Percentiles rank a stretch among this genome's conserved stretches.
Evolutionary conservation across 2,113 vertebrate genomes (phyloP).

Genomic region (Sinosuthora webbiana): DNA sequence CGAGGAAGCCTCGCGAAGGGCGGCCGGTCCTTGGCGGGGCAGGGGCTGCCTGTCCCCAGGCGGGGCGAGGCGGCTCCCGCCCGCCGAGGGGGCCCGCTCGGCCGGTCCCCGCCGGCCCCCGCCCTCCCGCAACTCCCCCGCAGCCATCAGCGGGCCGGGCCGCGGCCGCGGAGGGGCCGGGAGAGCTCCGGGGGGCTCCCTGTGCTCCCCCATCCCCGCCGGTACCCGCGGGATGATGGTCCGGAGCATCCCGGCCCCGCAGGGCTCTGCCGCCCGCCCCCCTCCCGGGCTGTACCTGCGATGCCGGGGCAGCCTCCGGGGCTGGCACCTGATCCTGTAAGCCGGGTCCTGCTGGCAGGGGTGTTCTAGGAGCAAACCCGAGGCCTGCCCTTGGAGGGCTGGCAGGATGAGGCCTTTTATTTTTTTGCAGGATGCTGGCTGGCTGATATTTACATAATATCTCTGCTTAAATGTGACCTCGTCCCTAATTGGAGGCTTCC

Average conservation of each 20-base stretch:
- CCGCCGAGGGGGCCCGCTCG: background rate
- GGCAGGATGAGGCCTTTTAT: background rate
- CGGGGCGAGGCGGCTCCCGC: background rate
- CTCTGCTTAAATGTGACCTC: conserved; percentile 31
- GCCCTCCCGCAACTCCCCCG: background rate
- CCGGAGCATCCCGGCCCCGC: background rate
- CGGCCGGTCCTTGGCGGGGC: background rate
- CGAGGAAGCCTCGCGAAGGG: background rate
- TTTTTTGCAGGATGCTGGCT: background rate
- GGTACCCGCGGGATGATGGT: background rate
- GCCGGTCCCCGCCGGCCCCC: too few relatives aligned
- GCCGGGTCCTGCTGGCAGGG: background rate
- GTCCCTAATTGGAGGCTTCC: conserved; percentile 30
- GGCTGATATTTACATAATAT: conserved; percentile 51
- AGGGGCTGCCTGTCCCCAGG: background rate
- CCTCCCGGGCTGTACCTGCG: background rate
- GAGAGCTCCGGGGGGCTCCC: background rate
- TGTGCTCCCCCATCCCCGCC: background rate
- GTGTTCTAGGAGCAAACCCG: background rate
- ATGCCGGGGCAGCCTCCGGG: background rate
- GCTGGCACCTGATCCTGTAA: background rate
- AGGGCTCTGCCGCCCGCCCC: background rate
- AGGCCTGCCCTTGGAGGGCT: background rate
- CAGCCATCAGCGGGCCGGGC: background rate
- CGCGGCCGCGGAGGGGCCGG: background rate